A percentile compares a stretch with the other conserved stretches of the same genome.
phyloP scores from a whole-genome alignment of 2,888 invertebrate genomes.

The Limulus polyphemus region DNA sequence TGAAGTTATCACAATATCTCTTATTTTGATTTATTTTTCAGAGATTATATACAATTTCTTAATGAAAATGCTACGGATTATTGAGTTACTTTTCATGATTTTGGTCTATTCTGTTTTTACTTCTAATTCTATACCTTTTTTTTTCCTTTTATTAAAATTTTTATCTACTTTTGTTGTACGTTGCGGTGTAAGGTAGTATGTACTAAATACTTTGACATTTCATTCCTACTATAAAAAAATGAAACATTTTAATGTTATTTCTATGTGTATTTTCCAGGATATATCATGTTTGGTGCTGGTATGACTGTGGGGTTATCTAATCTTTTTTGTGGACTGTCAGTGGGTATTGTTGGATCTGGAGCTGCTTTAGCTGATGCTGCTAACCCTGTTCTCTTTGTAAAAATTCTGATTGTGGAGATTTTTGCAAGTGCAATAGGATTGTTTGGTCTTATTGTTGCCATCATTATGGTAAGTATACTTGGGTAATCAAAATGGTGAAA shows the following conservation, averaged over 20 bases:
- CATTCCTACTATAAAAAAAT: background rate
- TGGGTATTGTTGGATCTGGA: conserved; percentile 95
- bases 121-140: no score
- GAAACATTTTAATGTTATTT: background rate
- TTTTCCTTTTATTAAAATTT: no score
- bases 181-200: background rate
- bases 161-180: no score
- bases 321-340: conserved; percentile 87
- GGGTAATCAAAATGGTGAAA: no score
- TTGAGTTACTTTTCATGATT: no score
- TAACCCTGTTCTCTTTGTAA: conserved; percentile 88
- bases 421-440: conserved; percentile 98
- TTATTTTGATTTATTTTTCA: no score
- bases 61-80: no score
- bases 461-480: conserved; percentile 57
- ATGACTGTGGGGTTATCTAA: conserved; percentile 90
- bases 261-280: conserved; percentile 46
- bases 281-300: conserved; percentile 92
- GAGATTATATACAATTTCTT: no score
- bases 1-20: no score
- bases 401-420: conserved; percentile 96
- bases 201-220: background rate
- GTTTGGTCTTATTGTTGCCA: conserved; percentile 95
- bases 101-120: no score
- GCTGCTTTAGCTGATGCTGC: conserved; percentile 97